Base-by-base conservation (phyloP, 1,140 invertebrate genomes). In the Drosophila sucinea region DNA sequence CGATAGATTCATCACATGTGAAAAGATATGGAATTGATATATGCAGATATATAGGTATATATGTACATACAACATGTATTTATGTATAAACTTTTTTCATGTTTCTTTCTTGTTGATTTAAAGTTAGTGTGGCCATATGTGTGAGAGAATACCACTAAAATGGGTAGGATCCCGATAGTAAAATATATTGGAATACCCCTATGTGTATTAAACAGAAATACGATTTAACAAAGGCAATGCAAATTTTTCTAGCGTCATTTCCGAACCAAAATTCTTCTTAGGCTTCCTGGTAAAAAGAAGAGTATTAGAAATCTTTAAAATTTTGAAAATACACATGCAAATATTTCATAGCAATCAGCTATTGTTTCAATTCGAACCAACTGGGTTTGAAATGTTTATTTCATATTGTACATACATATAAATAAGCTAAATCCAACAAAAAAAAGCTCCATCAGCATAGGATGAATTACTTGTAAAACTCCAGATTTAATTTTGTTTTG, bases 1-100 rank as follows among this genome's bases (percentile, higher is more conserved):
- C 44, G 98, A 99, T 82, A 99, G 94, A 95, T 98, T 98, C 96
- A 97, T 75, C 23, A 8, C n/a, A 47, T 47, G 44, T 58, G 27
- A 2, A 3, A 23, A 17, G n/a, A n/a, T 4, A 51, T 51, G 23
- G 1, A 32, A 35, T 57, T 23, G n/a, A 33, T 7, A 33, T 57
- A 3, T 57, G n/a, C 30, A 23, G 41, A 17, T 0, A 47, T 41
- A n/a, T 30, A 41, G 30, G 33, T 62, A 4, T n/a, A 40, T 56
- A 8, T 35, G 4, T 23, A 35, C n/a, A 60, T 70, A 10, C 30
- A 6, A 32, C 8, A 33, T 10, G 25, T 29, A 27, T 32, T 27
- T 51, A n/a, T 23, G 17, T 17, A 44, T 3, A 8, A 27, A 51
- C 23, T 58, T 11, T 47, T 60, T 66, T 56, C 17, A 61, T 32